Evolutionary conservation across 2,113 vertebrate species (phyloP).

Genomic region (Alethe diademata): DNA sequence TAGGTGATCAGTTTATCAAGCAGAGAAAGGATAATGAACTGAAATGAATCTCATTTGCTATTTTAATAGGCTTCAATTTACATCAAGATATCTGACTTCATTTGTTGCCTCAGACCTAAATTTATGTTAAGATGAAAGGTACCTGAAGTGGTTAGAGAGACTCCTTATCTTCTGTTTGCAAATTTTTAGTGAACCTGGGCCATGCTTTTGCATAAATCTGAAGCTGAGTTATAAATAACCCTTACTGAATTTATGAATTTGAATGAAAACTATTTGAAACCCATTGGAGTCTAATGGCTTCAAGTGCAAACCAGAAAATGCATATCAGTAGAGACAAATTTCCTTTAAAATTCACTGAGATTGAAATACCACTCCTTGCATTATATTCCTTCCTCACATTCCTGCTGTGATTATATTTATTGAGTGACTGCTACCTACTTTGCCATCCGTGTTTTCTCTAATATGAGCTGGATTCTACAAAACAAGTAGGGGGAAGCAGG

Average conservation of each 20-base stretch:
- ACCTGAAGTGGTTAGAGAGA: background rate
- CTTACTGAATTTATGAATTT: constrained; percentile 7
- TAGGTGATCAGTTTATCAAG: background rate
- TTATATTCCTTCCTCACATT: background rate
- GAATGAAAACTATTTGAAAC: background rate
- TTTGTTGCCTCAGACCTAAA: background rate
- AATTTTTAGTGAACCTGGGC: background rate
- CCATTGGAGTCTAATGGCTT: background rate
- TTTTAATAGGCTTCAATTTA: background rate
- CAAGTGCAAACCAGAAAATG: background rate
- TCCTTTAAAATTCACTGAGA: background rate
- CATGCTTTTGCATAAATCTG: background rate
- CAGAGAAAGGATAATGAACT: background rate
- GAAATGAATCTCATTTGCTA: background rate
- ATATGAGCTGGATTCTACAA: background rate
- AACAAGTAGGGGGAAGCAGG: background rate
- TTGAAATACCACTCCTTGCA: background rate
- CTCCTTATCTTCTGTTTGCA: background rate
- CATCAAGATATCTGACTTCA: background rate
- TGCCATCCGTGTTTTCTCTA: background rate
- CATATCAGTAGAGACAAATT: background rate
- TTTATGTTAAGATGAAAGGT: constrained; percentile 24
- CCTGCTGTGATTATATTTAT: background rate
- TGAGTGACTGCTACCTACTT: background rate
- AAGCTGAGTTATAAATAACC: background rate